phyloP scores from a whole-genome alignment of 53 echinoderm and acorn worm species.

The Holothuria leucospilota region DNA sequence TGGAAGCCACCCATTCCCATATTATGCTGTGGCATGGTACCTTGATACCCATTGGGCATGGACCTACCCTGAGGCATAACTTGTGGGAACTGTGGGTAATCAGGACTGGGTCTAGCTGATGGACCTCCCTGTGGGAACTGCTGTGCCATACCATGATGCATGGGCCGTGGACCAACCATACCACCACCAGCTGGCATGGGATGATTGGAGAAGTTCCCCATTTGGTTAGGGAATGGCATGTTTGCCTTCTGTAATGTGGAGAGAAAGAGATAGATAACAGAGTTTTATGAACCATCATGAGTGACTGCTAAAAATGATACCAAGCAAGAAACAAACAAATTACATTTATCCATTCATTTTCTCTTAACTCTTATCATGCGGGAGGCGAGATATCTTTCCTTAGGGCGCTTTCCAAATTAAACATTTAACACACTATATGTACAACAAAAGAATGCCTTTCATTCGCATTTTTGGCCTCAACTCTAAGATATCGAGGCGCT shows the following conservation, averaged over 20 bases:
- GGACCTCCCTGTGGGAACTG: slow-evolving; percentile 72
- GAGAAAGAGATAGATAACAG: not conserved
- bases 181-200: slow-evolving; percentile 59
- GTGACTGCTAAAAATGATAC: no score
- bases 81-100: slow-evolving; percentile 73
- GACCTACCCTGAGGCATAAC: slow-evolving; percentile 80
- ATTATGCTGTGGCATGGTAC: slow-evolving; percentile 64
- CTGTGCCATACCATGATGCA: slow-evolving; percentile 74
- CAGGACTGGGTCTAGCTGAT: slow-evolving; percentile 62
- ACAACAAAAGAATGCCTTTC: no score
- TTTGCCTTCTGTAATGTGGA: slow-evolving; percentile 52
- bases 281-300: not conserved
- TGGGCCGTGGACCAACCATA: slow-evolving; percentile 80
- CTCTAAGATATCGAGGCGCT: no score
- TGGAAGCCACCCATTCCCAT: slow-evolving; percentile 45
- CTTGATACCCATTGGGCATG: slow-evolving; percentile 68
- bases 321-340: no score
- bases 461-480: no score
- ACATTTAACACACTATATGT: no score
- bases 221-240: slow-evolving; percentile 63
- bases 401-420: no score
- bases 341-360: no score
- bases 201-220: slow-evolving; percentile 54
- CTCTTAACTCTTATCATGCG: no score
- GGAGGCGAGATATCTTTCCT: no score